phyloP scores from a whole-genome alignment of 2,888 invertebrate genomes.

The Smittia sp. region DNA sequence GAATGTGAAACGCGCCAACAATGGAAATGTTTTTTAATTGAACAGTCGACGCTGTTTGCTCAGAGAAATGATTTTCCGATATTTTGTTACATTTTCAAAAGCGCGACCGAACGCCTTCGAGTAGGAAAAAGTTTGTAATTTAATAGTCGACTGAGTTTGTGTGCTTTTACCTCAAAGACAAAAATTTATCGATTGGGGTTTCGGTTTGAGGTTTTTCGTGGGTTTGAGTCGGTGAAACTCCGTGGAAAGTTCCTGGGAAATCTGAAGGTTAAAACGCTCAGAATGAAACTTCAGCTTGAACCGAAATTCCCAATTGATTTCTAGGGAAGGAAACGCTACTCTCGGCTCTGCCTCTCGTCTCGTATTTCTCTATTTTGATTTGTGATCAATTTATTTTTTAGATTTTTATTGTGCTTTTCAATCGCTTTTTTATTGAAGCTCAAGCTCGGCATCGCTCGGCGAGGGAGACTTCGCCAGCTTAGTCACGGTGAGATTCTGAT shows the following conservation, averaged over 20 bases:
- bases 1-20: neutral
- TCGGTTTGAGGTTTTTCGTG: no score
- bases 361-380: neutral
- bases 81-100: conserved; percentile 16
- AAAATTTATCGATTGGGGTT: neutral
- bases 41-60: conserved; percentile 8
- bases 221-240: no score
- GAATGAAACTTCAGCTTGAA: no score
- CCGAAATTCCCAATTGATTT: no score
- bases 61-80: neutral
- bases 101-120: conserved; percentile 37
- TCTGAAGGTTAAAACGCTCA: no score
- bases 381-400: neutral
- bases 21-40: neutral
- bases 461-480: neutral
- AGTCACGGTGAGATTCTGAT: neutral
- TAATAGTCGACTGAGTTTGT: conserved; percentile 43
- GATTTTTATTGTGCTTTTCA: neutral
- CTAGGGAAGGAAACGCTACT: neutral
- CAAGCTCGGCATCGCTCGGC: neutral
- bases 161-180: conserved; percentile 18
- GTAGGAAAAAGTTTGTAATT: conserved; percentile 41
- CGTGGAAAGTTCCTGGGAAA: no score
- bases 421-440: neutral
- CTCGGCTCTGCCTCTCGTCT: neutral